Evolutionary conservation across 2,113 vertebrate genomes (phyloP).

Genomic region (Notiomystis cincta): DNA sequence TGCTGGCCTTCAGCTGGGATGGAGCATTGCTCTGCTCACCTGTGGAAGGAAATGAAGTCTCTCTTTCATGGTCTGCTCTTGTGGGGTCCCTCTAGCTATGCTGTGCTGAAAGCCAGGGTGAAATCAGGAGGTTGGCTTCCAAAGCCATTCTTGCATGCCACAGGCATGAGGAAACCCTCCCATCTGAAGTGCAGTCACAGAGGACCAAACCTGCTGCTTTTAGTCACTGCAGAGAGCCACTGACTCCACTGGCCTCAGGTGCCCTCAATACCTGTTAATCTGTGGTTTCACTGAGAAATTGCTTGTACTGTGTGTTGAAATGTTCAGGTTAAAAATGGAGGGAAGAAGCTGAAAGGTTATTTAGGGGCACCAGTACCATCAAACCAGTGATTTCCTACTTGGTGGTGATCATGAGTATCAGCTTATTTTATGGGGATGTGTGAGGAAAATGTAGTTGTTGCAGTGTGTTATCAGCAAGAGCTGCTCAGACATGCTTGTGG

Average conservation of each 20-base stretch:
- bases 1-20: background rate
- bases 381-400: background rate
- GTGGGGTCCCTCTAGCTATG: background rate
- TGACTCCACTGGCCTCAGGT: background rate
- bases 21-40: fast-evolving
- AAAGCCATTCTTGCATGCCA: background rate
- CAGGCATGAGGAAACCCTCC: background rate
- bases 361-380: background rate
- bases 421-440: background rate
- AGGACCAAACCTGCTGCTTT: background rate
- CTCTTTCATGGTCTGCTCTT: background rate
- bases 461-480: constrained; percentile 36
- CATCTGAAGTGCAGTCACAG: background rate
- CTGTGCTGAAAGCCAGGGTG: background rate
- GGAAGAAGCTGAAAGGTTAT: background rate
- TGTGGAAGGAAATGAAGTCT: background rate
- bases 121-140: background rate
- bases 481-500: constrained; percentile 49
- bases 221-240: background rate
- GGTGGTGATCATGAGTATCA: background rate
- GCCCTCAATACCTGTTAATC: background rate
- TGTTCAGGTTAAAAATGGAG: background rate
- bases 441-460: background rate
- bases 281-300: background rate
- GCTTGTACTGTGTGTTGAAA: background rate